phyloP scores from a whole-genome alignment of 1,140 invertebrate species.

The Vanessa tameamea region DNA sequence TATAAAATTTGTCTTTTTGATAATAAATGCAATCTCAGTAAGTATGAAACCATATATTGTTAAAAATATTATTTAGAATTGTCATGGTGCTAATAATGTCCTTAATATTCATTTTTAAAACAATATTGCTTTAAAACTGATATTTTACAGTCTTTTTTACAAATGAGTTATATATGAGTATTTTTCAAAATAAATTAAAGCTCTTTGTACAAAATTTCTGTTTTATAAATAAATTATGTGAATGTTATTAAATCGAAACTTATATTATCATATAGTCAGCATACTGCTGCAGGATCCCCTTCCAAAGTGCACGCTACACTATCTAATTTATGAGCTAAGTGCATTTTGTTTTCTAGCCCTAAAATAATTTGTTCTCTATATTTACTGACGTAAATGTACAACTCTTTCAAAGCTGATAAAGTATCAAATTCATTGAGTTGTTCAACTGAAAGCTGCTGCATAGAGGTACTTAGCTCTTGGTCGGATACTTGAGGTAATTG shows the following conservation, averaged over 20 bases:
- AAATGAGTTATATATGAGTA: conserved; percentile 72
- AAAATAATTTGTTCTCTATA: conserved; percentile 95
- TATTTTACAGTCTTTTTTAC: conserved; percentile 76
- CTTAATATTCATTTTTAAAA: conserved; percentile 28
- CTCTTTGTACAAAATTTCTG: conserved; percentile 78
- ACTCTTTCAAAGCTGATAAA: conserved; percentile 94
- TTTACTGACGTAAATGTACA: conserved; percentile 96
- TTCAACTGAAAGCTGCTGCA: conserved; percentile 94
- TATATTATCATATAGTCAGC: conserved; percentile 78
- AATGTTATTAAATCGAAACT: conserved; percentile 77
- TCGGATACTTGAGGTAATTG: conserved; percentile 93
- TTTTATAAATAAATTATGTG: conserved; percentile 76
- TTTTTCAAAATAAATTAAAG: conserved; percentile 79
- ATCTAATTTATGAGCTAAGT: conserved; percentile 93
- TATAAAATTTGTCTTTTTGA: conserved; percentile 3
- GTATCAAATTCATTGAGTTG: conserved; percentile 95
- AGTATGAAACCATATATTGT: conserved; percentile 9
- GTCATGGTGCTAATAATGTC: conserved; percentile 23
- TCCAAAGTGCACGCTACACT: conserved; percentile 94
- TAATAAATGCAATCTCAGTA: not conserved
- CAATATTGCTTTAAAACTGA: conserved; percentile 54
- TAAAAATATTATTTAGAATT: conserved; percentile 18
- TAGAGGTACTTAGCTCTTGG: conserved; percentile 94
- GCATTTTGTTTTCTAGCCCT: conserved; percentile 92
- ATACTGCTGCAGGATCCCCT: conserved; percentile 84